Base-by-base conservation (phyloP, 2,113 vertebrate genomes). In the Equus quagga region DNA sequence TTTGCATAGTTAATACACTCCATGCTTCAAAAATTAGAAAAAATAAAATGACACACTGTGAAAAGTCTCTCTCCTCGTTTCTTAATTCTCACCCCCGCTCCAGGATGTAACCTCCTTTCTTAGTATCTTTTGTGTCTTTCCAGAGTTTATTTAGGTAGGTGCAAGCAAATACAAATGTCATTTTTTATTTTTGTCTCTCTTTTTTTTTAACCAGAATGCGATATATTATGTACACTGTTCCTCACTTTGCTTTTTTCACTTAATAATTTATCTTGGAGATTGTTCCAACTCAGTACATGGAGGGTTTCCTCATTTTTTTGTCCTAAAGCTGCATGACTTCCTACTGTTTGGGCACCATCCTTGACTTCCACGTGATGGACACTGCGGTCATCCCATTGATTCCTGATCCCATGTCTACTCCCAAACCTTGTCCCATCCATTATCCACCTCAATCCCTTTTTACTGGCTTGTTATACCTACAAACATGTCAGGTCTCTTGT, bases 121-220 rank as follows among this genome's bases (percentile, higher is more conserved):
- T 41, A 80, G 14, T 65, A 21, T 56, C 8, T 94, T 72, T 54
- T 44, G 13, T 94, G 31, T 70, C n/a, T 13, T 76, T 83, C 76
- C 44, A 78, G 73, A 64, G 58, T 94, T 84, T 51, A 67, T 79
- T 95, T 94, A 46, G 49, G 26, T 24, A 86, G 67, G n/a, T 62
- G 41, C 44, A 86, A 90, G 41, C 58, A 91, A 81, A 87, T 49
- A 46, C 21, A 91, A 72, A 79, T 44, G 36, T 56, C 54, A 83
- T 88, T 87, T 76, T 13, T 76, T 92, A 76, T 54, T 24, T 70
- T 88, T 88, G 70, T 83, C 56, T 41, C 28, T 95, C n/a, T 67
- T 8, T 28, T 84, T 84, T 70, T 51, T 79, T 36, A 15, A 76
- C 21, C 24, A 78, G 51, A 94, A 33, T 70, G 21, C 75, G 56